Evolutionary conservation across 2,113 vertebrate genomes (phyloP), one percentile per base, ranked within the genome.

Genomic region (Centrocercus urophasianus): DNA sequence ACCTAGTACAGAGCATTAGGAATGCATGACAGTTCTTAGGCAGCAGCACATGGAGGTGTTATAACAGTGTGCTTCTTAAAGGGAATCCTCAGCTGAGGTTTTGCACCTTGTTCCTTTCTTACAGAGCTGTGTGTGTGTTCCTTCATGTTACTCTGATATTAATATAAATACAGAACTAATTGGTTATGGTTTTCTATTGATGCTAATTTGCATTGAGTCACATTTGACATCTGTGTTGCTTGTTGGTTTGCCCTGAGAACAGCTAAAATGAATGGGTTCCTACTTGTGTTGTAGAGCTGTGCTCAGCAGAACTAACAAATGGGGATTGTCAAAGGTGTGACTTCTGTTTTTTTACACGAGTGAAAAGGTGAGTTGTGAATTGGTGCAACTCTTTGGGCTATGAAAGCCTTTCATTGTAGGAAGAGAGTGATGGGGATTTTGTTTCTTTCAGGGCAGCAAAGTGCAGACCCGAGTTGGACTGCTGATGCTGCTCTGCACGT

Each of bases 401-500:
- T 65, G 67, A 45, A 2, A 48, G 56, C 38, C 7, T 5, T 86
- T 4, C 3, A 1, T 19, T 24, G 14, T 42, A 66, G 20, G 10
- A 76, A 27, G 42, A 9, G 92, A 67, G 36, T 2, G 1, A 75
- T 40, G 19, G 5, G 5, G 3, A 7, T 17, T 77, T 95, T 93
- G 8, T 96, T 89, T 96, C 79, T 97, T 97, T 5, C 97, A 99
- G 99, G 99, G 99, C 97, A 99, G 99, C 97, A 99, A 99, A 97
- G 98, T 99, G 24, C 99, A 99, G 97, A 99, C 99, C 61, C 98
- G 99, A 85, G 99, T 99, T 72, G 99, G 99, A 72, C 98, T 99
- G 9, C 97, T 99, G 95, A 99, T 99, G 98, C 95, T 99, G 96
- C 98, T 99, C 76, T 99, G 99, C 87, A 99, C 99, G 6, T 99